Percentiles rank a stretch among this genome's conserved stretches.
Evolutionary conservation across 2,888 invertebrate genomes (phyloP).

Genomic region (Pyrochroa serraticornis): DNA sequence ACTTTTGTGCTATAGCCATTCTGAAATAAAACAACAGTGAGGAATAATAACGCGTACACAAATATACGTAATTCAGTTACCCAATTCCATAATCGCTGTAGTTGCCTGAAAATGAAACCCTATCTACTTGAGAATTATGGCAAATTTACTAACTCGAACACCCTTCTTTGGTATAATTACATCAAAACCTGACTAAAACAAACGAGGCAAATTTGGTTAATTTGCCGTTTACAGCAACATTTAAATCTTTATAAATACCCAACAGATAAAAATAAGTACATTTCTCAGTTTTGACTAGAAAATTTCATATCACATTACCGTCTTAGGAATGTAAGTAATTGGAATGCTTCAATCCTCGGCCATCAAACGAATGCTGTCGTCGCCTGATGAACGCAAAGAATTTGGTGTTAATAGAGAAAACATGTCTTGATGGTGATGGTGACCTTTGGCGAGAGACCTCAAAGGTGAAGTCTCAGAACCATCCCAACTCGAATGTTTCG

Average conservation of each 20-base stretch:
- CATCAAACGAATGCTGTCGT: conserved; percentile 63
- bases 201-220: too few species aligned
- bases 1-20: conserved; percentile 20
- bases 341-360: conserved; percentile 49
- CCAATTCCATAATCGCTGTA: too few species aligned
- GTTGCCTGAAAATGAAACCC: neutral
- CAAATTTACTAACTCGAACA: too few species aligned
- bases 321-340: conserved; percentile 24
- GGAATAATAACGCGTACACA: too few species aligned
- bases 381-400: conserved; percentile 61
- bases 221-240: neutral
- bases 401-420: conserved; percentile 63
- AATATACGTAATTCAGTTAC: too few species aligned
- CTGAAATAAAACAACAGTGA: too few species aligned
- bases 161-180: too few species aligned
- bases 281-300: conserved; percentile 26
- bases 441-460: conserved; percentile 46
- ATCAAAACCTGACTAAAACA: too few species aligned
- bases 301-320: conserved; percentile 28
- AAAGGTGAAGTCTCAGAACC: conserved; percentile 49
- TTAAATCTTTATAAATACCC: neutral
- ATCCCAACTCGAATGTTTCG: conserved; percentile 53
- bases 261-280: conserved; percentile 21
- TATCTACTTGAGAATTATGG: too few species aligned
- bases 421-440: conserved; percentile 59